phyloP scores from a whole-genome alignment of 2,888 invertebrate genomes.

The Drosophila niveifrons region DNA sequence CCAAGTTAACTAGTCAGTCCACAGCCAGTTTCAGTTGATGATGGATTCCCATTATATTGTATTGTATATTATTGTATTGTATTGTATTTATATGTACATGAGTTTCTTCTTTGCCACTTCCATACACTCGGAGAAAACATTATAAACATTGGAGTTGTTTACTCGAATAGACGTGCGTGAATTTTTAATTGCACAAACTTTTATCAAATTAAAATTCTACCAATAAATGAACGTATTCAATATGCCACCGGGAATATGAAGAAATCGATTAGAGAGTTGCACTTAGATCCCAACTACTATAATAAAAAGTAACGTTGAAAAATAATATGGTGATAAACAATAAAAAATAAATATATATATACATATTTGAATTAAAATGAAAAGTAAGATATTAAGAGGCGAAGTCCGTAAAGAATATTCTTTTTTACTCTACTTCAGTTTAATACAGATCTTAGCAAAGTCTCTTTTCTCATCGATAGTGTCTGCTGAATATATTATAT shows the following conservation, averaged over 20 bases:
- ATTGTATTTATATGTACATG: not conserved
- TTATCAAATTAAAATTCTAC: not conserved
- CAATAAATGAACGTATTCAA: not conserved
- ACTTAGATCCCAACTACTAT: no score
- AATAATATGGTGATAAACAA: no score
- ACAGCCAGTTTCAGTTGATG: conserved; percentile 8
- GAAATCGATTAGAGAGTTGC: not conserved
- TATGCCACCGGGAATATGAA: not conserved
- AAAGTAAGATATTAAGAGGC: no score
- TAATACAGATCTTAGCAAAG: no score
- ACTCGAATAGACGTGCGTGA: not conserved
- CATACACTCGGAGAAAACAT: conserved; percentile 5
- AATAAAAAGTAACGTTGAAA: no score
- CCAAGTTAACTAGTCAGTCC: conserved; percentile 42
- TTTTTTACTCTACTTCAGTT: no score
- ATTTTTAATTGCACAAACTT: not conserved
- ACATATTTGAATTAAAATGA: no score
- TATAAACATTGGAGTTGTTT: not conserved
- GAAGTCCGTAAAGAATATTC: no score
- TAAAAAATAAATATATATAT: no score
- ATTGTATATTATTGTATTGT: not conserved
- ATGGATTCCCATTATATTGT: conserved; percentile 7
- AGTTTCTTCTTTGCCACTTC: conserved; percentile 1
- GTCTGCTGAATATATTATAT: no score
- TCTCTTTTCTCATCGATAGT: no score